Base-by-base conservation (phyloP, 2,888 invertebrate genomes). In the Chirona hameri region DNA sequence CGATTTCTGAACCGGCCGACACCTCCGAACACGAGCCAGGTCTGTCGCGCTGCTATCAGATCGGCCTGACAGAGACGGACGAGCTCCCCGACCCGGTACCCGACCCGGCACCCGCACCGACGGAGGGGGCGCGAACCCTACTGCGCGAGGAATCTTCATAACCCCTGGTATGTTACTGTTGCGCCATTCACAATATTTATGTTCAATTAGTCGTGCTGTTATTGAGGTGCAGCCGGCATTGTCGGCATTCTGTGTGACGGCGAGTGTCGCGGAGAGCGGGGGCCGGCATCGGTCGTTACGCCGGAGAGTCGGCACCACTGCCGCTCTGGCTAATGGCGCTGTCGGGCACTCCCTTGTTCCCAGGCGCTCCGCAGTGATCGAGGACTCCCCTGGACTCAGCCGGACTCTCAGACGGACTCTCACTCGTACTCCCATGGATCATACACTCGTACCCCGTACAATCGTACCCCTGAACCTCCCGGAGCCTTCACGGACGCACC, bases 161-260 rank as follows among this genome's bases (percentile, higher is more conserved):
- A 31, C 72, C 31, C 14, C 72, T 72, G 72, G 72, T 31, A 72
- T 31, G 72, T 31, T 72, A 27, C 72, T 27, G 18, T 31, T 31
- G 72, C 27, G 31, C 31, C 72, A 31, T 72, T 72, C 72, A 72
- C 72, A 72, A 72, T 72, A 31, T 72, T 72, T 72, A 72, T 72
- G 72, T 72, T 72, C 72, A 31, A 72, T 72, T 72, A 72, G 31
- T 31, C 18, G 15, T 14, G 31, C 18, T 72, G 72, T 31, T 72
- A 72, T 72, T 72, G 72, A 15, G 72, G 31, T 12, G 72, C 18
- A 2, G 72, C 5, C 31, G 72, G 18, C 72, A 72, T 72, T 72
- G 72, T 72, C 31, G 31, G 72, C 72, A 31, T 72, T 72, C 72
- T 31, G 72, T 27, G 15, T 7, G 31, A 27, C 27, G 69, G 69